A percentile compares a stretch with the other conserved stretches of the same genome.
Evolutionary conservation across 2,797 vertebrate genomes (phyloP).

Genomic region (Taeniopygia guttata): DNA sequence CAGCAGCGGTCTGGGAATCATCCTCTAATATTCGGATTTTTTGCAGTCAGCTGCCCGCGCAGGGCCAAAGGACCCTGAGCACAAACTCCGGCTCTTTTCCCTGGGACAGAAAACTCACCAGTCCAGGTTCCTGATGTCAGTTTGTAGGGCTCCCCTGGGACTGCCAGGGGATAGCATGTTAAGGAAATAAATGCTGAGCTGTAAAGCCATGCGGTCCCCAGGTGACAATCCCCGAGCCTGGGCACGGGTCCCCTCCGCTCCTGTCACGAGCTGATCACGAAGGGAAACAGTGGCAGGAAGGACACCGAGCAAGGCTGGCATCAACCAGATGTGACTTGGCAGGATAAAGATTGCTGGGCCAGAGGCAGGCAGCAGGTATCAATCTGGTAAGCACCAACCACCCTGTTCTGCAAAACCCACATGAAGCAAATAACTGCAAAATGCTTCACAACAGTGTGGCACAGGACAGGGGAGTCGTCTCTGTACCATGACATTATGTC

Average conservation of each 20-base stretch:
- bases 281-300: not conserved
- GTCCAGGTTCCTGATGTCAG: too few species aligned
- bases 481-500: accelerated
- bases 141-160: too few species aligned
- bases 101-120: too few species aligned
- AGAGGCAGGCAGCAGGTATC: not conserved
- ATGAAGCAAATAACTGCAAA: accelerated
- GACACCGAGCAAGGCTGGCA: accelerated
- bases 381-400: not conserved
- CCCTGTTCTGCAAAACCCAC: not conserved
- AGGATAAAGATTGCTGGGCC: not conserved
- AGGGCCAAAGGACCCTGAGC: too few species aligned
- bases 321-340: not conserved
- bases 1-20: too few species aligned
- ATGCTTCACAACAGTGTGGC: accelerated
- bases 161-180: too few species aligned
- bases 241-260: not conserved
- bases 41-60: too few species aligned
- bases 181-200: not conserved
- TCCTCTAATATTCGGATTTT: too few species aligned
- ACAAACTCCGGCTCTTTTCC: too few species aligned
- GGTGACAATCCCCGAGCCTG: not conserved
- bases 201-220: not conserved
- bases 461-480: accelerated
- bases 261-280: not conserved